These are phyloP conservation scores for Electrona antarctica DNA, from an alignment of 2,113 vertebrate species.

Conservation along the genomic window DNA sequence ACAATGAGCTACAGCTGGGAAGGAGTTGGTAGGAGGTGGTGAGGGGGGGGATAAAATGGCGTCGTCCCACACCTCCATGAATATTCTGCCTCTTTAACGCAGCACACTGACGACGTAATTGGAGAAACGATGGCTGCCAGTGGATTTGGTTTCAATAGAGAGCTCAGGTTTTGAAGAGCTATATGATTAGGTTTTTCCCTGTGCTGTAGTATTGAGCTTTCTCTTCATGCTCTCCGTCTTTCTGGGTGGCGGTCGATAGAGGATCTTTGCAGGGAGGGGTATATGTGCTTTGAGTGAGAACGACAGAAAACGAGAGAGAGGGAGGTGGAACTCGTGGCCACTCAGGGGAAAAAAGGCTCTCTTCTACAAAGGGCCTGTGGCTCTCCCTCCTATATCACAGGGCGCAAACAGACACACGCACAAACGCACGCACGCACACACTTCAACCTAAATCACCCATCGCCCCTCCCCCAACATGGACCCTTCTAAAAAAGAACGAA, in stretches of 20 bases:
- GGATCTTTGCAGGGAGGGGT: constrained; percentile 22
- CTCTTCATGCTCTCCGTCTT: constrained; percentile 11
- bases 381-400: constrained; percentile 36
- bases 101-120: constrained; percentile 55
- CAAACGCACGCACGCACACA: constrained; percentile 19
- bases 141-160: constrained; percentile 53
- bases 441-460: constrained; percentile 51
- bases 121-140: constrained; percentile 47
- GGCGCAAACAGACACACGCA: constrained; percentile 38
- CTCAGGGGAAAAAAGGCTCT: constrained; percentile 52
- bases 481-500: constrained; percentile 26
- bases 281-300: constrained; percentile 17
- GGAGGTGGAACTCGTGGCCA: constrained; percentile 50
- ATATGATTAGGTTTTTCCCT: constrained; percentile 33
- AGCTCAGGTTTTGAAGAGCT: constrained; percentile 11
- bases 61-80: constrained; percentile 39
- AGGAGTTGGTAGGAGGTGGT: constrained; percentile 27
- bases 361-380: constrained; percentile 51
- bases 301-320: background rate
- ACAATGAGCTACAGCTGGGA: constrained; percentile 65
- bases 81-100: constrained; percentile 54
- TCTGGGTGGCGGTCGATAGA: constrained; percentile 41
- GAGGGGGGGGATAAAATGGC: constrained; percentile 20
- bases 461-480: constrained; percentile 39
- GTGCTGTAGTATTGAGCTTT: constrained; percentile 50